A percentile compares a stretch with the other conserved stretches of the same genome.
Evolutionary conservation across 2,113 vertebrate species (phyloP).

Genomic region (Illadopsis cleaveri): DNA sequence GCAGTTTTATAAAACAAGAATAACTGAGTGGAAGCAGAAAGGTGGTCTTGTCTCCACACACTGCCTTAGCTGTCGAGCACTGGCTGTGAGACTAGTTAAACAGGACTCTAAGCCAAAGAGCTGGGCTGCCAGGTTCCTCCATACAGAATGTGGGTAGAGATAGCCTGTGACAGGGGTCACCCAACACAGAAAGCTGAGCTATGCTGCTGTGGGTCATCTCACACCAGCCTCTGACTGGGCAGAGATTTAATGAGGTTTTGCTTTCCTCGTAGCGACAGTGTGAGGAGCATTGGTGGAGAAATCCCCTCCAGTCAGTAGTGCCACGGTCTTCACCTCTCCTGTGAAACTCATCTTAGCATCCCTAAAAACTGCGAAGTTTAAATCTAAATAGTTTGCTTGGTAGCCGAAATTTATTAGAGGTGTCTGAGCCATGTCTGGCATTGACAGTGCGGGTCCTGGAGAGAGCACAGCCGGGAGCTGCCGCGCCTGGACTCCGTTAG

Average conservation of each 20-base stretch:
- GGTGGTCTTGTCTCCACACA: neutral
- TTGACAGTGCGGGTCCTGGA: neutral
- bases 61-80: neutral
- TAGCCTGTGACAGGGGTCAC: neutral
- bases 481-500: neutral
- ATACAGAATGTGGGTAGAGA: neutral
- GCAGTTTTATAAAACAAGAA: neutral
- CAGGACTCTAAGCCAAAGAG: neutral
- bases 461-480: neutral
- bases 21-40: neutral
- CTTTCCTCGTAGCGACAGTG: rapidly evolving
- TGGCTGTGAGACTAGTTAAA: neutral
- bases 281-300: neutral
- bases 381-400: neutral
- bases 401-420: neutral
- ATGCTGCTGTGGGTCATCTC: neutral
- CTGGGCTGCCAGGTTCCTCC: neutral
- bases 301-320: neutral
- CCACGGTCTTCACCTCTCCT: neutral
- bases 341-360: rapidly evolving
- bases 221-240: neutral
- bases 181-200: neutral
- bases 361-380: neutral
- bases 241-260: neutral
- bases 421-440: neutral